phyloP scores from a whole-genome alignment of 2,888 invertebrate genomes.

The Volucella bombylans region DNA sequence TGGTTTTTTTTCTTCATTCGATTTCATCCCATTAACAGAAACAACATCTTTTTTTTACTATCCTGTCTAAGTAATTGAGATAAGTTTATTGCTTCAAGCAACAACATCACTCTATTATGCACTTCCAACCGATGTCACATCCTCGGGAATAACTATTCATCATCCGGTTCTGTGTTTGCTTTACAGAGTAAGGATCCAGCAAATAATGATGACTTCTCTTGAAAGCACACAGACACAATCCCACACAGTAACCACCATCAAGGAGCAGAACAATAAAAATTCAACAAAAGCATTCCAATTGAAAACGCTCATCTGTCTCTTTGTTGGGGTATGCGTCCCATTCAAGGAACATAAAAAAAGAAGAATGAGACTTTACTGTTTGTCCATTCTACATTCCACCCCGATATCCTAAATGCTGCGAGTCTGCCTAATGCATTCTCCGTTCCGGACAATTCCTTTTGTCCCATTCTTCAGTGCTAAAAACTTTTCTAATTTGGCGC shows the following conservation, averaged over 20 bases:
- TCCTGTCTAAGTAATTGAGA: no score
- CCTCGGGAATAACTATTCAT: no score
- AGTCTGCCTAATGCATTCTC: slow-evolving; percentile 8
- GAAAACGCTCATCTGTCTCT: slow-evolving; percentile 2
- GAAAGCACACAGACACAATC: no score
- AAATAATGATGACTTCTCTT: no score
- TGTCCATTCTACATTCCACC: background rate
- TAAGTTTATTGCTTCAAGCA: no score
- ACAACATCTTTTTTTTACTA: no score
- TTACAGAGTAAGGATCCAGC: no score
- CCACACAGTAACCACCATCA: background rate
- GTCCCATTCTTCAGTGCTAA: slow-evolving; percentile 25
- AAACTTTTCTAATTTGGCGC: slow-evolving; percentile 68
- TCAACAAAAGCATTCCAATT: slow-evolving; percentile 27
- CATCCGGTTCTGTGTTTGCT: no score
- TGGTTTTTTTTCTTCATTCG: no score
- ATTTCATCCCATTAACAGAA: no score
- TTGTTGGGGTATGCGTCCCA: background rate
- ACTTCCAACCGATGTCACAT: no score
- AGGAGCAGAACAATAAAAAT: background rate
- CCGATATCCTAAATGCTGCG: background rate
- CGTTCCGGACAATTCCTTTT: background rate
- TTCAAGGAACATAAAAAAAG: background rate
- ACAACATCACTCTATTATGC: no score
- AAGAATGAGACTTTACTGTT: slow-evolving; percentile 11